Evolutionary conservation across 30 jellyfish, hydroid and myxozoan species (phyloP), one percentile per base, ranked within the genome.

Genomic region (Pseudorhiza aurosa): DNA sequence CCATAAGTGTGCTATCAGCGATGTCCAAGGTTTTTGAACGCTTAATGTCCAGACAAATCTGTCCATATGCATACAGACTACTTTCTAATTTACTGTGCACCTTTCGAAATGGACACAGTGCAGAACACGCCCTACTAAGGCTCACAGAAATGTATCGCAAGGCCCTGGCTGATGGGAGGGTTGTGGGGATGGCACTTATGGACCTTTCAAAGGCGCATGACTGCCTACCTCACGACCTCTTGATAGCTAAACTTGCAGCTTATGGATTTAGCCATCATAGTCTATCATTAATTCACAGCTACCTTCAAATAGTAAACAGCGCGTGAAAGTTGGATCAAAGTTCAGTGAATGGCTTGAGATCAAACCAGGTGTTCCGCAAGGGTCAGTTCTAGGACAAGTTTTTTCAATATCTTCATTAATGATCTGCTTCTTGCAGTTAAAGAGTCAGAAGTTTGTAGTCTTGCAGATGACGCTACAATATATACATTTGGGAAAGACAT

Each of bases 281-380:
- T 50, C 77, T 74, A 10, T 12, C 24, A 37, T 33, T 53, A 14
- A 74, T 76, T 24, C 51, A 58, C 58, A 76, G 65, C 77, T 76
- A 76, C 58, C 40, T 76, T 76, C 88, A 21, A 24, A 58, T 21
- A 76, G 88, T 33, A 76, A 76, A 64, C 68, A 76, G 56, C 69
- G 88, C 49, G 88, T 76, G 17, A 46, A 59, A 45, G 36, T 70
- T 0, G 58, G 57, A 14, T 26, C 74, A 35, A 26, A 21, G 27
- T 81, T 64, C 55, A 81, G 85, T 26, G 62, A 42, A 19, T 82
- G 81, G 94, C 67, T 32, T 3, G 92, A 81, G 22, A 43, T 35
- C 14, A 33, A 17, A 10, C 14, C 47, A 65, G 85, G 92, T 2
- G 92, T 65, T 29, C 85, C 85, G 7, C 92, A 81, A 68, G 92